Conservation (phyloP, 2,797 vertebrate genomes). For the Chelon labrosus region DNA sequence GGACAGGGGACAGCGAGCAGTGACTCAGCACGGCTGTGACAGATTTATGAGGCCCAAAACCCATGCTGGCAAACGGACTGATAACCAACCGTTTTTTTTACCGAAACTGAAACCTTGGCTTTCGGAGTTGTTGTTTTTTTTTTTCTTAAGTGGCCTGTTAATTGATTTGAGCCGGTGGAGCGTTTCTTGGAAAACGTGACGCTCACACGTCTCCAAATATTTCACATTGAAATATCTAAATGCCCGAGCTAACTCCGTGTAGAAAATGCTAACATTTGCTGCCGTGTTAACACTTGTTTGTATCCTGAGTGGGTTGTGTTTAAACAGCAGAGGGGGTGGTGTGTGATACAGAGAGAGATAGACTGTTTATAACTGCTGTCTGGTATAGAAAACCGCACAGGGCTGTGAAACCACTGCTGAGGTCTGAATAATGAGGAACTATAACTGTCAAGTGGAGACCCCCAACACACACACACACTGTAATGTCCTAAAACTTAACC, state of each 20-base stretch:
- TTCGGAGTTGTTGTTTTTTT: neutral
- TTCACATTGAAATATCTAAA: neutral
- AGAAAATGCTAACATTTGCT: slow-evolving; percentile 15
- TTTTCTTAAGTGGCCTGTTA: neutral
- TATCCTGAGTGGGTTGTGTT: slow-evolving; percentile 34
- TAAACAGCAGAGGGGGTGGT: slow-evolving; percentile 19
- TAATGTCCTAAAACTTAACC: neutral
- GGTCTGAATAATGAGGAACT: slow-evolving; percentile 79
- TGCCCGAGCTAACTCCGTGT: neutral
- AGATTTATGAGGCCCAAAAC: slow-evolving; percentile 28
- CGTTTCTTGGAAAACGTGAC: neutral
- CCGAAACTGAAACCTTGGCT: slow-evolving; percentile 10
- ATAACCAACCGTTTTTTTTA: slow-evolving; percentile 9
- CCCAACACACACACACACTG: slow-evolving; percentile 11
- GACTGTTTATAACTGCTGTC: slow-evolving; percentile 76
- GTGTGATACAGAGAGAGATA: slow-evolving; percentile 34
- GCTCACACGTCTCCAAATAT: neutral
- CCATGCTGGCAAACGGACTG: neutral
- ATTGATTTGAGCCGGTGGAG: slow-evolving; percentile 12
- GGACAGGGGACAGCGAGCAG: slow-evolving; percentile 28
- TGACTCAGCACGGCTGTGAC: slow-evolving; percentile 48
- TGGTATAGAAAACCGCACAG: slow-evolving; percentile 66
- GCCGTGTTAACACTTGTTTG: slow-evolving; percentile 25
- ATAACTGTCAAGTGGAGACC: slow-evolving; percentile 70
- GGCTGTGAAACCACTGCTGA: slow-evolving; percentile 75